Evolutionary conservation across 1,140 invertebrate genomes (phyloP).

Genomic region (Paraescarpia echinospica): DNA sequence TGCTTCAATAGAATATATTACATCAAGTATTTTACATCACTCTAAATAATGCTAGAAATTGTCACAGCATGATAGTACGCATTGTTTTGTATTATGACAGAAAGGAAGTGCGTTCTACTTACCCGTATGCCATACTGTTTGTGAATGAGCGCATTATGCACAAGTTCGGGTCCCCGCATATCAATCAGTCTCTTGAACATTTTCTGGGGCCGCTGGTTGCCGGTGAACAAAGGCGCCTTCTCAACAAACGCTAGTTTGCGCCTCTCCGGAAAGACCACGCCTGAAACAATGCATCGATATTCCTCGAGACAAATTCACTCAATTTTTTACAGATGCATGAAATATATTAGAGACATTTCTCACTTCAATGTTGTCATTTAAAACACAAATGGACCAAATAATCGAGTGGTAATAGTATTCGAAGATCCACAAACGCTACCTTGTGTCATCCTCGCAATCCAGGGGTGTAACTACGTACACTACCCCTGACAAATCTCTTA

Average conservation of each 20-base stretch:
- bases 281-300: constrained; percentile 34
- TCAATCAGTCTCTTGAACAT: constrained; percentile 78
- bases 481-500: too few relatives aligned
- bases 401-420: too few relatives aligned
- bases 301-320: not conserved
- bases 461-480: too few relatives aligned
- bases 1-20: too few relatives aligned
- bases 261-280: constrained; percentile 48
- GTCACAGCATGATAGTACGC: not conserved
- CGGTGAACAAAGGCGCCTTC: constrained; percentile 38
- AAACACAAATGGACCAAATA: too few relatives aligned
- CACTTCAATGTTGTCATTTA: too few relatives aligned
- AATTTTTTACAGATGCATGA: too few relatives aligned
- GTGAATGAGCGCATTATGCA: constrained; percentile 82
- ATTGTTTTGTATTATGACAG: not conserved
- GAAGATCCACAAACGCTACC: too few relatives aligned
- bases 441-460: too few relatives aligned
- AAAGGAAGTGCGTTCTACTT: constrained; percentile 50
- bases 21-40: too few relatives aligned
- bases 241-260: constrained; percentile 41
- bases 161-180: constrained; percentile 84
- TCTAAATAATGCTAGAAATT: not conserved
- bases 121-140: constrained; percentile 90
- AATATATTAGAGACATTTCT: too few relatives aligned
- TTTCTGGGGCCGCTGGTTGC: constrained; percentile 58